A percentile compares a stretch with the other conserved stretches of the same genome.
Evolutionary conservation across 2,797 vertebrate genomes (phyloP).

Genomic region (Cirrhinus mrigala): DNA sequence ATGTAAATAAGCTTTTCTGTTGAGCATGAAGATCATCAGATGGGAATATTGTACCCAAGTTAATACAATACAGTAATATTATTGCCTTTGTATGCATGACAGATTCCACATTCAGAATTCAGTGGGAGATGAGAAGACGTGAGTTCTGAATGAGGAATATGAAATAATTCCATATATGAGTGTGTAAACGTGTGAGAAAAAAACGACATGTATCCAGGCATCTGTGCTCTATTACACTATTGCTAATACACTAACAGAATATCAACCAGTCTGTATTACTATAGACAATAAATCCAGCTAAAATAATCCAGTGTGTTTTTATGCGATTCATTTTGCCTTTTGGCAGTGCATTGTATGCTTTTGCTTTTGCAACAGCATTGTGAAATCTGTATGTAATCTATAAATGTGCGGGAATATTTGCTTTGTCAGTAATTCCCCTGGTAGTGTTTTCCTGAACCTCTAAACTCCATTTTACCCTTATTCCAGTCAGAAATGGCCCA

Average conservation of each 20-base stretch:
- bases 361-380: background rate
- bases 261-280: slow-evolving; percentile 28
- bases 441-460: background rate
- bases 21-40: slow-evolving; percentile 33
- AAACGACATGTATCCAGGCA: background rate
- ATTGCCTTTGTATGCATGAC: slow-evolving; percentile 42
- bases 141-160: background rate
- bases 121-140: background rate
- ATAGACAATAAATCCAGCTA: slow-evolving; percentile 45
- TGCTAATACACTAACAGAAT: slow-evolving; percentile 35
- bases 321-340: background rate
- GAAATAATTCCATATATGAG: background rate
- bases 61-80: background rate
- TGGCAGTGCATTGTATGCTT: background rate
- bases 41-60: background rate
- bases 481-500: background rate
- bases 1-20: slow-evolving; percentile 29
- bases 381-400: background rate
- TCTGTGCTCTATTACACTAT: slow-evolving; percentile 30
- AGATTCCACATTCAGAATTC: slow-evolving; percentile 6
- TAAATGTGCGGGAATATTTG: background rate
- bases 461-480: background rate
- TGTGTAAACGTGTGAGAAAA: background rate
- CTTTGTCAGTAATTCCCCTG: slow-evolving; percentile 14
- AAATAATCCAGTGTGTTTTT: background rate